Base-by-base conservation (phyloP, 2,888 invertebrate species). In the Noctua janthe region DNA sequence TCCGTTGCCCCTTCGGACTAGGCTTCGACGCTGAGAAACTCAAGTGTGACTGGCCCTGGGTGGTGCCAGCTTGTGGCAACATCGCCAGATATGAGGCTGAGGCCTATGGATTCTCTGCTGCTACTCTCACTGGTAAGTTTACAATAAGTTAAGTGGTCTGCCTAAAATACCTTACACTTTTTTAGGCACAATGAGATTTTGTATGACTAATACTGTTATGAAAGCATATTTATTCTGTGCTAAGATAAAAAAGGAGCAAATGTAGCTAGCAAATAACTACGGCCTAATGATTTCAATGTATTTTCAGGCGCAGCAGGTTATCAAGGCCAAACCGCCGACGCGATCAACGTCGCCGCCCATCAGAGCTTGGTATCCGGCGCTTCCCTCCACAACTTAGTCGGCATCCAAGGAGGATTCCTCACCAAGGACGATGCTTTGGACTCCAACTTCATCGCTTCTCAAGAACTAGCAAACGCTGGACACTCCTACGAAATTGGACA, bases 41-140 rank as follows among this genome's bases (percentile, higher is more conserved):
- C 5, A 96, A 98, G 81, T 98, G 98, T 92, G 98, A 98, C 94
- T 98, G 98, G 98, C 98, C 98, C 0, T 98, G 98, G 98, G 92
- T 98, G 77, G 98, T 98, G 43, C 97, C 98, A 0, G 97, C 97
- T 17, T 98, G 98, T 87, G 97, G 97, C 0, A 96, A 96, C 86
- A 96, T 97, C 64, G 97, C 96, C 11, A 94, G 97, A 89, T 97
- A 97, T 86, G 97, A 97, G 80, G 97, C 96, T 1, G 96, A 97
- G 74, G 96, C 96, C 0, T 94, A 95, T 81, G 97, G 97, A 1
- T 96, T 95, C 89, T 96, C 96, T 47, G 94, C 94, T 71, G 95
- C 95, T 80, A 92, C 93, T 17, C 94, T 97, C 15, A 94, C 95
- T 87, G 97, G 97, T 95, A 90, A 91, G 88, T 75, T 2, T 17